A percentile compares a stretch with the other conserved stretches of the same genome.
Conservation (phyloP, 2,797 vertebrate species). For the Silurus lanzhouensis region DNA sequence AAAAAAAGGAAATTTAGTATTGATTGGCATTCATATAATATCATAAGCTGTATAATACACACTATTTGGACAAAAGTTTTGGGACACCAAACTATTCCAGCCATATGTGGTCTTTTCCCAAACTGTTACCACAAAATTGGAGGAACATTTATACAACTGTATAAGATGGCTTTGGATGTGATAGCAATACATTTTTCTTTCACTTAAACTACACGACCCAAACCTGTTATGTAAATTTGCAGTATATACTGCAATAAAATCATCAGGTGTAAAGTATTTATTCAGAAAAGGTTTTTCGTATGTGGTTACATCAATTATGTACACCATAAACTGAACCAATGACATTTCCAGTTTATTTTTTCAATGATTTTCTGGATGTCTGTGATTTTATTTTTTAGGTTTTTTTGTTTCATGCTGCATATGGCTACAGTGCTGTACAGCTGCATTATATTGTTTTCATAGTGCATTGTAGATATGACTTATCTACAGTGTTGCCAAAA, state of each 20-base stretch:
- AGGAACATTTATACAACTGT: too few relatives aligned
- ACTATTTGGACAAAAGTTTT: too few relatives aligned
- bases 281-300: neutral
- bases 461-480: neutral
- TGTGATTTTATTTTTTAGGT: neutral
- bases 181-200: too few relatives aligned
- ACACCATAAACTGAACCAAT: neutral
- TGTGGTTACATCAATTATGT: neutral
- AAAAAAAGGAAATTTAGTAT: neutral
- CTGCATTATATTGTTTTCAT: neutral
- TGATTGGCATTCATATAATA: too few relatives aligned
- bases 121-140: too few relatives aligned
- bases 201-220: neutral
- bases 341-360: neutral
- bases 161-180: too few relatives aligned
- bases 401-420: too few relatives aligned
- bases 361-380: neutral
- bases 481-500: neutral
- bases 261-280: neutral
- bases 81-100: too few relatives aligned
- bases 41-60: too few relatives aligned
- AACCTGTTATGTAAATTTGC: too few relatives aligned
- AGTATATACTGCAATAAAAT: neutral
- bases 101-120: too few relatives aligned
- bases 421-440: neutral